phyloP scores from a whole-genome alignment of 2,113 vertebrate species.

The Salminus brasiliensis region DNA sequence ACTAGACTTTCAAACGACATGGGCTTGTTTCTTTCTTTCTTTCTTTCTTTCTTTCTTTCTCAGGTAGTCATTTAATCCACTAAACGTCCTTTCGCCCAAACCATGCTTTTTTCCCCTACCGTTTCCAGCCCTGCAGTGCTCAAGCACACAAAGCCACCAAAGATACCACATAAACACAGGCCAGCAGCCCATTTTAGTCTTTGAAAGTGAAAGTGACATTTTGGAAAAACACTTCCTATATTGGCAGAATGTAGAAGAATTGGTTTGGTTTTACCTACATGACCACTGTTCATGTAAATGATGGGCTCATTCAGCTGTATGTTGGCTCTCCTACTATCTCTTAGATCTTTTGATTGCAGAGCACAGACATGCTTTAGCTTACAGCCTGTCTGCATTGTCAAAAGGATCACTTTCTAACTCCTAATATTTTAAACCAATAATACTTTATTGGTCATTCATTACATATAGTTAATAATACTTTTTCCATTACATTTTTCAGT shows the following conservation, averaged over 20 bases:
- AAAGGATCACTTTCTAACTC: not conserved
- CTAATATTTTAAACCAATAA: no score
- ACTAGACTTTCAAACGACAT: no score
- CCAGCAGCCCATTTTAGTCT: not conserved
- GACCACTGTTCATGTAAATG: no score
- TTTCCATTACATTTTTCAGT: no score
- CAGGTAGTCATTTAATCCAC: no score
- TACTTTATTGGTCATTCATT: no score
- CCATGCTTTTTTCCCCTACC: not conserved
- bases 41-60: not conserved
- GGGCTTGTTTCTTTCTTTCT: not conserved
- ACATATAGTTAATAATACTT: no score
- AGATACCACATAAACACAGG: not conserved
- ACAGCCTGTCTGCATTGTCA: not conserved
- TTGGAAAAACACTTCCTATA: not conserved
- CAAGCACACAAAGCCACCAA: not conserved
- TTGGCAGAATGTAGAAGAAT: not conserved
- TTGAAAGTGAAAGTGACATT: not conserved
- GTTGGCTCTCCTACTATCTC: not conserved
- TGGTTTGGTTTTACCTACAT: not conserved
- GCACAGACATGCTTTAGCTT: no score
- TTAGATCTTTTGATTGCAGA: no score
- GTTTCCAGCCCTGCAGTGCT: not conserved
- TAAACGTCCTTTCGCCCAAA: no score
- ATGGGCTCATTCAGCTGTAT: not conserved